Evolutionary conservation across 2,888 invertebrate species (phyloP), one percentile per base, ranked within the genome.

Genomic region (Polia nebulosa): DNA sequence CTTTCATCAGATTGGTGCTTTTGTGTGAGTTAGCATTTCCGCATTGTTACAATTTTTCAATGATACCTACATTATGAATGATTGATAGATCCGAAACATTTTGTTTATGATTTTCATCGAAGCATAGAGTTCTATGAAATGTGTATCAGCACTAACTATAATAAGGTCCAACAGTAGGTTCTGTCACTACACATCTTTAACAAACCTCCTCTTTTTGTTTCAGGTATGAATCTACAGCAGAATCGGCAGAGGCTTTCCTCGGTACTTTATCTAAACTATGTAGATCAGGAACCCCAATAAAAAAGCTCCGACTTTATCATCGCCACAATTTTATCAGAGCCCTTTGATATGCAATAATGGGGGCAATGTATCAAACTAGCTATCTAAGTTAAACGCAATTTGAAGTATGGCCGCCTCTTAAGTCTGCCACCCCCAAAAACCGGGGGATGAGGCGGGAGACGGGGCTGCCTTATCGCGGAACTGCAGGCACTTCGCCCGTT

Each of bases 381-480:
- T 94, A 94, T 94, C 94, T 94, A 92, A 95, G 89, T 95, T 93
- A 94, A 95, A 95, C 94, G 93, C 94, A 93, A 93, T 95, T 95
- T 95, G 95, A 95, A 93, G 94, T 94, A 95, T 94, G 93, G 93
- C 92, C 89, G 90, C 88, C 91, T 93, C 94, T 94, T 93, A 95
- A 95, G 94, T 89, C 90, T 89, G 83, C 89, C 89, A 88, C 91
- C 93, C 92, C 90, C 86, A 90, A 93, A 94, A 91, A 85, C 83
- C 81, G 87, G 86, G 86, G 88, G 85, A 44, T 76, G 75, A 61
- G 74, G 84, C 83, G 83, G 87, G 64, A 69, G 73, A 44, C 45
- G 88, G 90, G 88, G 90, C 78, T 84, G 91, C 87, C 94, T 96
- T 96, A 96, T 96, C 96, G 94, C 95, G 89, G 90, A 93, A 94